These are phyloP conservation scores for Cosmorhoe ocellata DNA, from an alignment of 2,888 invertebrate genomes.

Conservation along the genomic window DNA sequence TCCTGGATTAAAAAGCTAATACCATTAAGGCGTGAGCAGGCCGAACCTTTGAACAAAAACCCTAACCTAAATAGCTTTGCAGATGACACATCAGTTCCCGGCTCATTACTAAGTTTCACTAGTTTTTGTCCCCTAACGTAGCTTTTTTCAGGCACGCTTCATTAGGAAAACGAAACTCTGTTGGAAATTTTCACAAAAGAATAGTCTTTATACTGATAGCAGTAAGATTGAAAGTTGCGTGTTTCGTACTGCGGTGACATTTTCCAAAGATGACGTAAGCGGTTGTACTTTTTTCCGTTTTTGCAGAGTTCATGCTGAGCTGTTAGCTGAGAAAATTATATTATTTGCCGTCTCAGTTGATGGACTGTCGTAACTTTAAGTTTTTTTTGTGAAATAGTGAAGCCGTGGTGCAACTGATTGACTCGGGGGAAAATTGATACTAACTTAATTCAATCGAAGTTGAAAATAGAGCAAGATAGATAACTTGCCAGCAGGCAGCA, in stretches of 20 bases:
- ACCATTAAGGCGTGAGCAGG: constrained; percentile 19
- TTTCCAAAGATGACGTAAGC: constrained; percentile 23
- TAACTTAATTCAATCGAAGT: too few species aligned
- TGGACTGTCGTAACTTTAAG: constrained; percentile 26
- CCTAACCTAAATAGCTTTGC: constrained; percentile 23
- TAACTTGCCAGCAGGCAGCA: too few species aligned
- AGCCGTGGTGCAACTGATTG: constrained; percentile 4
- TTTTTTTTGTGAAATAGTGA: constrained; percentile 22
- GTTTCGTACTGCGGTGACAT: constrained; percentile 3
- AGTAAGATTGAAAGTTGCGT: constrained; percentile 19
- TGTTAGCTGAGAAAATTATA: constrained; percentile 25
- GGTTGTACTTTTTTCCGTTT: constrained; percentile 23
- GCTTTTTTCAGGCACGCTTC: constrained; percentile 33
- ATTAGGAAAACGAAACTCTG: constrained; percentile 28
- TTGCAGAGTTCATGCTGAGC: constrained; percentile 19
- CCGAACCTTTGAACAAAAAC: constrained; percentile 19
- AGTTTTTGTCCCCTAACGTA: constrained; percentile 29
- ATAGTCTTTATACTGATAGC: constrained; percentile 4
- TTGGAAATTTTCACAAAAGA: constrained; percentile 16
- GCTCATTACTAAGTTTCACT: constrained; percentile 34
- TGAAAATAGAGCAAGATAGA: too few species aligned
- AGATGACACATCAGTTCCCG: constrained; percentile 31
- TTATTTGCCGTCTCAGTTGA: constrained; percentile 33
- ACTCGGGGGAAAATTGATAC: constrained; percentile 12
- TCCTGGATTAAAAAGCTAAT: constrained; percentile 22